A percentile compares a stretch with the other conserved stretches of the same genome.
Evolutionary conservation across 92 coral and sea anemone species (phyloP).

Genomic region (Zoanthus solanderi): DNA sequence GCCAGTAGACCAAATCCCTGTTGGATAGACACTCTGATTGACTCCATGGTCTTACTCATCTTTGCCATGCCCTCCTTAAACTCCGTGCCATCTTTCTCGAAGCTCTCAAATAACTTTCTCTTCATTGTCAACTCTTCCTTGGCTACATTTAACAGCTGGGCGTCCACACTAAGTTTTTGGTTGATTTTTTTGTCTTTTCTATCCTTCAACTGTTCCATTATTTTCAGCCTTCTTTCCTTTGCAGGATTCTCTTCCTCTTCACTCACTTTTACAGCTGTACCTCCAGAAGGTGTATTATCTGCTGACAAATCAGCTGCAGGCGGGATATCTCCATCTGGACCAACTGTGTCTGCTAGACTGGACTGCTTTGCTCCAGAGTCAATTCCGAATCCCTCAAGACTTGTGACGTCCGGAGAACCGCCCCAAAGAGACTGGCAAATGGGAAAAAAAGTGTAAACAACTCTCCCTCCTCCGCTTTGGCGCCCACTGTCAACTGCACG

Average conservation of each 20-base stretch:
- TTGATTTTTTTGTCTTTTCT: slow-evolving; percentile 56
- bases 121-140: slow-evolving; percentile 51
- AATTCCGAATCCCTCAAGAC: slow-evolving; percentile 43
- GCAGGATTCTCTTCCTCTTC: slow-evolving; percentile 38
- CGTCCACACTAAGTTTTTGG: slow-evolving; percentile 39
- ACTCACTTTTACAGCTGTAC: slow-evolving; percentile 28
- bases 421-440: slow-evolving; percentile 57
- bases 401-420: slow-evolving; percentile 63
- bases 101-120: slow-evolving; percentile 39
- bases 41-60: slow-evolving; percentile 52
- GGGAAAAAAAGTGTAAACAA: slow-evolving; percentile 53
- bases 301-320: slow-evolving; percentile 21
- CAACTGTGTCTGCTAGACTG: background rate
- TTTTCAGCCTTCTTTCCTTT: slow-evolving; percentile 53
- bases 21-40: slow-evolving; percentile 47
- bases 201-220: slow-evolving; percentile 44
- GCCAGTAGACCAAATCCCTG: slow-evolving; percentile 48
- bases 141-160: slow-evolving; percentile 47
- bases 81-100: slow-evolving; percentile 46
- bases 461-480: slow-evolving; percentile 61
- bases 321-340: background rate
- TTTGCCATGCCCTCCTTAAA: slow-evolving; percentile 43
- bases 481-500: slow-evolving; percentile 61
- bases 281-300: slow-evolving; percentile 32
- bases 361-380: slow-evolving; percentile 33